A percentile compares a stretch with the other conserved stretches of the same genome.
Conservation (phyloP, 2,888 invertebrate genomes). For the Cosmia trapezina region DNA sequence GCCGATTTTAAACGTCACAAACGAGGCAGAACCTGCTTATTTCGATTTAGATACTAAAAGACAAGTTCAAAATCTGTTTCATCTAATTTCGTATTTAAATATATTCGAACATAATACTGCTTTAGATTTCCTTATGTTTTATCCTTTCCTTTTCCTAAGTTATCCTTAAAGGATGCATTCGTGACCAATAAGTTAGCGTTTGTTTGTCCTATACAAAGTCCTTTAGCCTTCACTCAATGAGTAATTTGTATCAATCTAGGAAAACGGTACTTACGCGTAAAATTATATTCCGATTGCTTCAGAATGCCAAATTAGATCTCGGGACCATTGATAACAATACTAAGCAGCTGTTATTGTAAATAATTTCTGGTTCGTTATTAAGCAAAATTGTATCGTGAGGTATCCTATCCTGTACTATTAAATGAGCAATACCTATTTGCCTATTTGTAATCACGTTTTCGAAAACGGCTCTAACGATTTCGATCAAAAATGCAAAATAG, state of each 20-base stretch:
- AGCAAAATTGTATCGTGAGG: neutral
- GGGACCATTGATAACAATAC: conserved; percentile 1
- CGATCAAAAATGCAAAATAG: too few species aligned
- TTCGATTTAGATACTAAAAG: conserved; percentile 58
- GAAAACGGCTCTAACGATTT: too few species aligned
- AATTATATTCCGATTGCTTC: too few species aligned
- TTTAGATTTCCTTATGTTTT: conserved; percentile 44
- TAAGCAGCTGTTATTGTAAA: neutral
- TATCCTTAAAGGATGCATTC: conserved; percentile 39
- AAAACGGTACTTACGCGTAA: conserved; percentile 2
- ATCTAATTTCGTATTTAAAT: conserved; percentile 63
- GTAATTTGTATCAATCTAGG: conserved; percentile 22
- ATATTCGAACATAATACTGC: conserved; percentile 48
- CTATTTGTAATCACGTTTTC: too few species aligned
- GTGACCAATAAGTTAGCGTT: conserved; percentile 8
- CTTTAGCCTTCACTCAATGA: conserved; percentile 8
- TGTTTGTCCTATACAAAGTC: conserved; percentile 33
- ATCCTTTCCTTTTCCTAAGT: conserved; percentile 24
- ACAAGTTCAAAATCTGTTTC: conserved; percentile 46
- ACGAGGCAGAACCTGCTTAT: conserved; percentile 31
- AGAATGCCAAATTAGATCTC: too few species aligned
- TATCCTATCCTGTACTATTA: neutral
- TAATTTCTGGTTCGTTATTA: neutral
- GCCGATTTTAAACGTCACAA: conserved; percentile 26
- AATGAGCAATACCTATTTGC: too few species aligned